Conservation (phyloP, 2,797 vertebrate genomes). For the Argentina silus region DNA sequence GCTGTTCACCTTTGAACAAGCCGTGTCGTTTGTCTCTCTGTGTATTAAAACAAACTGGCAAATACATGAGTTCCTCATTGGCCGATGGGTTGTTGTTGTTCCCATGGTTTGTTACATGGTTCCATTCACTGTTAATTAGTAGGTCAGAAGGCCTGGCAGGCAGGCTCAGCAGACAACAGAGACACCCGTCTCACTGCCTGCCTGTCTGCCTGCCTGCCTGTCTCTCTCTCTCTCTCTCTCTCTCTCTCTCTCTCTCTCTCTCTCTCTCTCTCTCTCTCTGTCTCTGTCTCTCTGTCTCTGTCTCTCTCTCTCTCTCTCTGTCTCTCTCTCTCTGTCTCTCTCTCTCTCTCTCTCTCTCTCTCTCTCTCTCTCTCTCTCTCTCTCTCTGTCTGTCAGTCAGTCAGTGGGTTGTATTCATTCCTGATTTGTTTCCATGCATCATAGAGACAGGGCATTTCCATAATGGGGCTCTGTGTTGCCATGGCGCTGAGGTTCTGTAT, state of each 20-base stretch:
- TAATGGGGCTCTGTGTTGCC: slow-evolving; percentile 38
- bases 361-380: background rate
- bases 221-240: no score
- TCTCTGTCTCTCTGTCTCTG: background rate
- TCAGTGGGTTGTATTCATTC: slow-evolving; percentile 22
- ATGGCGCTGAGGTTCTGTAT: slow-evolving; percentile 27
- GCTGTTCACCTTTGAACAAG: background rate
- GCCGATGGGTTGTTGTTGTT: no score
- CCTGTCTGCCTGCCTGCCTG: background rate
- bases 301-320: background rate
- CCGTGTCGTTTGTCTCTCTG: slow-evolving; percentile 7
- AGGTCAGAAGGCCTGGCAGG: background rate
- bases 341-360: background rate
- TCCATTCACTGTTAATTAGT: slow-evolving; percentile 23
- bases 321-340: background rate
- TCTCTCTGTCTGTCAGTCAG: slow-evolving; percentile 26
- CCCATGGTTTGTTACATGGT: no score
- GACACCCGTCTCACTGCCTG: background rate
- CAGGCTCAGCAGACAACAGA: background rate
- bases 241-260: no score
- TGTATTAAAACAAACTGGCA: background rate
- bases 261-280: no score
- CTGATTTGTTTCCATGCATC: slow-evolving; percentile 36
- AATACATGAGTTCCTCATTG: no score
- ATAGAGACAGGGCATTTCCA: slow-evolving; percentile 22